Base-by-base conservation (phyloP, 2,888 invertebrate species). In the Neelides folsomi region DNA sequence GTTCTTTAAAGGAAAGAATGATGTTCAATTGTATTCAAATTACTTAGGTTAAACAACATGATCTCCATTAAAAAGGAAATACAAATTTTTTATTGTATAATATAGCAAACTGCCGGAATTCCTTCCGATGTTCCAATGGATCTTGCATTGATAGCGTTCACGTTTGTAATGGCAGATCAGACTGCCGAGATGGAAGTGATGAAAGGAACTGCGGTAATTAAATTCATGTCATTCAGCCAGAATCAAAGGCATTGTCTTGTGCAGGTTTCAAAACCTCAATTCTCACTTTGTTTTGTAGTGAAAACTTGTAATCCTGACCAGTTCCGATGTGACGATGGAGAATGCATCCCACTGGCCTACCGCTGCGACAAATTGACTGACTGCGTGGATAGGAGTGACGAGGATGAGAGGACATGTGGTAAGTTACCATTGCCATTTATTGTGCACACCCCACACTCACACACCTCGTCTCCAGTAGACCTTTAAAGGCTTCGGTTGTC, bases 361-460 rank as follows among this genome's bases (percentile, higher is more conserved):
- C 70, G 71, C 51, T 86, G 86, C 66, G 79, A 86, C 66, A 72
- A 73, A 45, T 72, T 71, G 53, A 75, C 76, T 65, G 82, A 85
- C 73, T 85, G 84, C 67, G 68, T 69, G 42, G 75, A 77, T 66
- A 74, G 74, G 51, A 73, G 73, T 42, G 81, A 81, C 68, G 81
- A 81, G 20, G 18, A 70, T 55, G 59, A 7, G 71, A 73, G 47
- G 19, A 12, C 8, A 38, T 19, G 39, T 41, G 34, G 34, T 15
- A 9, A 8, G 20, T 34, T 60, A 81, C 80, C 67, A 69, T 68
- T 73, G 71, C 72, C 70, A 69, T 48, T 45, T 10, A 39, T 27
- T 48, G 6, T 46, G 20, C 9, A 43, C 16, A 27, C 27, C 27
- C 7, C 7, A n/a, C 7, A 5, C 27, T 27, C 27, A 27, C 27